Conservation (phyloP, 2,113 vertebrate species). For the Micromys minutus region DNA sequence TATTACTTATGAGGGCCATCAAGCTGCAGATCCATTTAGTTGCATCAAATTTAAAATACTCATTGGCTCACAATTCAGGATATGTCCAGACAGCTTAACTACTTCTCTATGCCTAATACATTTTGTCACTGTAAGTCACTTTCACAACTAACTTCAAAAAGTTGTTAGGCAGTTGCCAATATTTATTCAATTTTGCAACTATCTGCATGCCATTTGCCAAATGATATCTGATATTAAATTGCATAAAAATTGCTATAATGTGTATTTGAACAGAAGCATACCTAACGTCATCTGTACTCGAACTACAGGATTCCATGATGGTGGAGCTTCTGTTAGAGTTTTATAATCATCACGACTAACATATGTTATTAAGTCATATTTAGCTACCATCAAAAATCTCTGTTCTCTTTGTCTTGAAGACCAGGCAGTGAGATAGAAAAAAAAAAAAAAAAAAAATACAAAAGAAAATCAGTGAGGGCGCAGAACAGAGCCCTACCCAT, state of each 20-base stretch:
- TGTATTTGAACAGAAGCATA: background rate
- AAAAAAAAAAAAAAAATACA: too few species aligned
- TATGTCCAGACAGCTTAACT: conserved; percentile 72
- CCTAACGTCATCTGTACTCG: too few species aligned
- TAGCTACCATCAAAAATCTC: background rate
- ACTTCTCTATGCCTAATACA: conserved; percentile 69
- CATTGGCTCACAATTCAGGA: conserved; percentile 52
- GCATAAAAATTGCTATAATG: background rate
- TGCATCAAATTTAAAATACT: conserved; percentile 72
- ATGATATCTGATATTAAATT: background rate
- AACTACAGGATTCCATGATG: background rate
- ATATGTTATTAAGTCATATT: background rate
- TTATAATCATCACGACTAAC: background rate
- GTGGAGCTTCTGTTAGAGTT: background rate
- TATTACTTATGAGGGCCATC: conserved; percentile 80
- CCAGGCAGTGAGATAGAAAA: background rate
- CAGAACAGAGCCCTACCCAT: too few species aligned
- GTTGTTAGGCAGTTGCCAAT: conserved; percentile 67
- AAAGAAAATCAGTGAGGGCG: too few species aligned
- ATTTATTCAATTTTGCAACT: conserved; percentile 61
- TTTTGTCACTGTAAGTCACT: conserved; percentile 81
- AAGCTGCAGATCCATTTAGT: conserved; percentile 74
- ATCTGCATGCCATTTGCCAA: conserved; percentile 45
- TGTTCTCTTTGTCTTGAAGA: conserved; percentile 3
- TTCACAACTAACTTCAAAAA: conserved; percentile 76